Evolutionary conservation across 2,888 invertebrate genomes (phyloP), one percentile per base, ranked within the genome.

Genomic region (Megaustenia siamemsis): DNA sequence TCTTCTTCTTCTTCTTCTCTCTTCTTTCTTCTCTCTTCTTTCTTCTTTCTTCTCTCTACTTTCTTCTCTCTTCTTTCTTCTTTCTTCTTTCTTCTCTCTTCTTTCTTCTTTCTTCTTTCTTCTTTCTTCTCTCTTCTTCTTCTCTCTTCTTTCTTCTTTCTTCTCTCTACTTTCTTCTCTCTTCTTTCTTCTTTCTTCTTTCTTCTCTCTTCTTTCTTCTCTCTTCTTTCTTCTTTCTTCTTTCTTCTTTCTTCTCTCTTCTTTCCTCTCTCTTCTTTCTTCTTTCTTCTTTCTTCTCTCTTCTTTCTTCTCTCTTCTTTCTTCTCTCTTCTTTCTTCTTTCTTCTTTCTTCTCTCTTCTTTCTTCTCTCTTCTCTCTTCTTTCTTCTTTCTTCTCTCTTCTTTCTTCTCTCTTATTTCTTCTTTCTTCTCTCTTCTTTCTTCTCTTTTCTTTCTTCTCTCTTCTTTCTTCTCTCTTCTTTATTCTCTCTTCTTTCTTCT

Each of bases 1-100:
- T 10, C 60, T 60, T 60, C n/a, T 60, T 60, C 60, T 60, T 78
- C 78, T 78, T 56, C 32, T n/a, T 60, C 78, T 78, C 1, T 60
- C 60, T 78, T 15, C 60, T 28, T 38, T 56, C 38, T 24, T 78
- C 40, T 35, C 24, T 78, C 78, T 78, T 56, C 56, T 40, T 56
- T 38, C 60, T 56, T 38, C 12, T 78, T 49, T 77, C 56, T 77
- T 28, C n/a, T n/a, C n/a, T n/a, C n/a, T n/a, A n/a, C n/a, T n/a
- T n/a, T n/a, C n/a, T n/a, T n/a, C n/a, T n/a, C 28, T 49, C 53
- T 32, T 77, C 10, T 53, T 28, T 35, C 32, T 32, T 28, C 35
- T 56, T 49, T 32, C 35, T 35, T 28, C 10, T 49, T 32, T 49
- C 32, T 10, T 49, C 6, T 12, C 5, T 53, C 32, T 53, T 49